Percentiles rank a stretch among this genome's conserved stretches.
These are phyloP conservation scores for Clinocottus analis DNA, from an alignment of 2,113 vertebrate species.

Conservation along the genomic window DNA sequence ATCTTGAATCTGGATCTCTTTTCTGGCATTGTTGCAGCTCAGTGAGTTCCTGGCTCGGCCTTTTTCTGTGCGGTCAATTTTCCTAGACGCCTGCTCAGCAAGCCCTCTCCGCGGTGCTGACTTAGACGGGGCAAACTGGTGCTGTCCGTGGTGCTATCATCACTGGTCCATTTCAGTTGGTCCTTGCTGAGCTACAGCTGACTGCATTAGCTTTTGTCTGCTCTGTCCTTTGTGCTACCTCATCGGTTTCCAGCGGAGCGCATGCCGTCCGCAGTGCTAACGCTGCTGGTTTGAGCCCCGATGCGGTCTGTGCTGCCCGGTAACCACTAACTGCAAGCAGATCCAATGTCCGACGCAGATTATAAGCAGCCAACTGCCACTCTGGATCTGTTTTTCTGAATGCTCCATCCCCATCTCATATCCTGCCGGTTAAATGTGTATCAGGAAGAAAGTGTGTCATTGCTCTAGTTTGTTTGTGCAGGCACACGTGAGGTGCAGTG, in stretches of 20 bases:
- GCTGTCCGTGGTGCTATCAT: conserved; percentile 64
- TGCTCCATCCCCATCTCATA: conserved; percentile 25
- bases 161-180: conserved; percentile 41
- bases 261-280: conserved; percentile 47
- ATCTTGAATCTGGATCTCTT: background rate
- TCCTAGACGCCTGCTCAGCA: conserved; percentile 54
- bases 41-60: conserved; percentile 7
- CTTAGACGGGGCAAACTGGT: conserved; percentile 39
- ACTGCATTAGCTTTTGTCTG: conserved; percentile 52
- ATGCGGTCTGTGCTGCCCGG: conserved; percentile 42
- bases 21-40: conserved; percentile 7
- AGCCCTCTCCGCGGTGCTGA: conserved; percentile 67
- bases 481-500: conserved; percentile 32
- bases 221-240: conserved; percentile 59
- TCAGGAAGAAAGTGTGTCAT: conserved; percentile 57
- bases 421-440: conserved; percentile 46
- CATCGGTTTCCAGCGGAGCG: conserved; percentile 52
- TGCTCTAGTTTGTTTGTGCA: conserved; percentile 32
- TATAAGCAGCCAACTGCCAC: conserved; percentile 52
- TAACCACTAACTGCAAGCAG: conserved; percentile 39
- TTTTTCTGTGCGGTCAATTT: conserved; percentile 22
- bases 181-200: conserved; percentile 61
- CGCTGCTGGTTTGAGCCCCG: conserved; percentile 40
- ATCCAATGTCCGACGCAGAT: conserved; percentile 50
- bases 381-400: conserved; percentile 29